A percentile compares a stretch with the other conserved stretches of the same genome.
phyloP scores from a whole-genome alignment of 1,140 invertebrate genomes.

The Elymnias hypermnestra region DNA sequence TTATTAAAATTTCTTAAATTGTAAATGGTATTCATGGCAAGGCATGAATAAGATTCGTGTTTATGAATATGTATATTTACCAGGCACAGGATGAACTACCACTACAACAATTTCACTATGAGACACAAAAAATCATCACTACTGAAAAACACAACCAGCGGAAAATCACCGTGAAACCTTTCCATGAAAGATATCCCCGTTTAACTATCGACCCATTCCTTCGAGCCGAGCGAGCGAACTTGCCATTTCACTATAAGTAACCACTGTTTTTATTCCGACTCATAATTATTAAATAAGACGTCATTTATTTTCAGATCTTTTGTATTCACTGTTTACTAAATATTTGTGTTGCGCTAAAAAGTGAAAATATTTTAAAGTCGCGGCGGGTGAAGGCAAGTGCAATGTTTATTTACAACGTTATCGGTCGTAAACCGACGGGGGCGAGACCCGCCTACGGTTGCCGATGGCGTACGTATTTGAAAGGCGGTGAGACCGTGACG shows the following conservation, averaged over 20 bases:
- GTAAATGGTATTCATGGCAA: too few relatives aligned
- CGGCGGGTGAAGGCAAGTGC: constrained; percentile 24
- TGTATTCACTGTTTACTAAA: too few relatives aligned
- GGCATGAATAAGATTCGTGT: too few relatives aligned
- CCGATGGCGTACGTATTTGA: constrained; percentile 26
- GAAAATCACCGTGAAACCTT: constrained; percentile 35
- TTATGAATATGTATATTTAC: neutral
- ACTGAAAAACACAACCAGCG: constrained; percentile 7
- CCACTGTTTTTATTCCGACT: constrained; percentile 10
- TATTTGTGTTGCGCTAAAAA: too few relatives aligned
- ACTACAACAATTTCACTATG: too few relatives aligned
- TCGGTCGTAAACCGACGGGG: constrained; percentile 37
- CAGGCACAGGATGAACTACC: too few relatives aligned
- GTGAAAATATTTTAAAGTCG: neutral
- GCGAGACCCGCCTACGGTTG: constrained; percentile 34
- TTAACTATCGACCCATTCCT: constrained; percentile 48
- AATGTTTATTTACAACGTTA: constrained; percentile 67
- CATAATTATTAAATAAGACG: too few relatives aligned
- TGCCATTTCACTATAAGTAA: constrained; percentile 53
- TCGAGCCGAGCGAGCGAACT: constrained; percentile 45
- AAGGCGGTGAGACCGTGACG: constrained; percentile 34
- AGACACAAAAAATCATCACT: constrained; percentile 7
- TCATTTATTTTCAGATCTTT: too few relatives aligned
- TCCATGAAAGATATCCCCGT: constrained; percentile 37
- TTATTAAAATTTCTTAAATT: too few relatives aligned